These are phyloP conservation scores for Canis aureus DNA, from an alignment of 2,113 vertebrate genomes.

Conservation along the genomic window DNA sequence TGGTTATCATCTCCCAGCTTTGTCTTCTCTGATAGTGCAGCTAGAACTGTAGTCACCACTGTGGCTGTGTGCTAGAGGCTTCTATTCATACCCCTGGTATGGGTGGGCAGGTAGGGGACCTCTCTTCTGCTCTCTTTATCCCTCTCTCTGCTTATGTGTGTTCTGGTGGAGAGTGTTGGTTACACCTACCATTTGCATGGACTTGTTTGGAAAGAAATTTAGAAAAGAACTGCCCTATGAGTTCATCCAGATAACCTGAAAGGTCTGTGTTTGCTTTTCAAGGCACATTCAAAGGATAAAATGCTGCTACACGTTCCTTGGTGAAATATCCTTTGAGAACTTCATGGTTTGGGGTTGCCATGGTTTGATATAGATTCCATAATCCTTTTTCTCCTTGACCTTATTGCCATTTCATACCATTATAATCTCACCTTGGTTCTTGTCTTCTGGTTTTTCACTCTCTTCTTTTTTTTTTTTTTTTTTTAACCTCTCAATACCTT, in stretches of 20 bases:
- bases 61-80: not conserved
- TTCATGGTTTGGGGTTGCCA: not conserved
- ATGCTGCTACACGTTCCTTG: not conserved
- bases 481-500: not conserved
- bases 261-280: not conserved
- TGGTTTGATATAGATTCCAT: not conserved
- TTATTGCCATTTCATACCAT: not conserved
- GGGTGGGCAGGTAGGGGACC: not conserved
- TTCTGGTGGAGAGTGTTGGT: not conserved
- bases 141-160: not conserved
- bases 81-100: not conserved
- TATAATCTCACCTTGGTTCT: not conserved
- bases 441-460: not conserved
- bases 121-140: not conserved
- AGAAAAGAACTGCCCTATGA: not conserved
- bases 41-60: not conserved
- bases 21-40: not conserved
- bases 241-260: not conserved
- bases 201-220: not conserved
- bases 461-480: not conserved
- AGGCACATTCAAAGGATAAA: not conserved
- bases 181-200: not conserved
- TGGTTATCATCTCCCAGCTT: not conserved
- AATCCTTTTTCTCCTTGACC: not conserved
- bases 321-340: not conserved